Evolutionary conservation across 2,113 vertebrate genomes (phyloP).

Genomic region (Martes martes): DNA sequence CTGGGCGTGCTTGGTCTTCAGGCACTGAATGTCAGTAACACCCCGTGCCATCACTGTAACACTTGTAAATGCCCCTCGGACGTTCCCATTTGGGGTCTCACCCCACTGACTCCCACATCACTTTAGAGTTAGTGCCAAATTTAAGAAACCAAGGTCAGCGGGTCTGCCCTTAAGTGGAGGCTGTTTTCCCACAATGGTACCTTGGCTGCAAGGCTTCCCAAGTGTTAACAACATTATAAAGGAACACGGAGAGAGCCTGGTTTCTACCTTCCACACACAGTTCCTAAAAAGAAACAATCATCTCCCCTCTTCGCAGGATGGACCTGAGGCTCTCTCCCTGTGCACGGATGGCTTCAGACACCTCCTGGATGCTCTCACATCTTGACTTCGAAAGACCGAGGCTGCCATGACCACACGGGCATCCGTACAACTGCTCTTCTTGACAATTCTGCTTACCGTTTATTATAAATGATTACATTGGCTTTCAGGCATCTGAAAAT

Average conservation of each 20-base stretch:
- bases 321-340: not conserved
- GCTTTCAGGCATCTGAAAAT: not conserved
- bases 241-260: not conserved
- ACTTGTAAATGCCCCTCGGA: not conserved
- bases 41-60: not conserved
- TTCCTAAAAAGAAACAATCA: not conserved
- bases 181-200: not conserved
- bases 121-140: not conserved
- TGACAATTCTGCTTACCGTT: not conserved
- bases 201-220: not conserved
- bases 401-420: rapidly evolving
- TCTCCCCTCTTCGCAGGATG: not conserved
- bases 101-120: not conserved
- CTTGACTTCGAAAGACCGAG: not conserved
- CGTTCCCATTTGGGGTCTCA: not conserved
- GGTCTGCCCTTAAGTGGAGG: not conserved
- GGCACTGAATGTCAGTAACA: not conserved
- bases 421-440: not conserved
- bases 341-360: not conserved
- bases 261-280: not conserved
- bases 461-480: not conserved
- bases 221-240: not conserved
- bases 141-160: not conserved
- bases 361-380: not conserved
- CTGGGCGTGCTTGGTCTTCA: not conserved